Evolutionary conservation across 2,888 invertebrate genomes (phyloP).

Genomic region (Lasioglossum leucozonium): DNA sequence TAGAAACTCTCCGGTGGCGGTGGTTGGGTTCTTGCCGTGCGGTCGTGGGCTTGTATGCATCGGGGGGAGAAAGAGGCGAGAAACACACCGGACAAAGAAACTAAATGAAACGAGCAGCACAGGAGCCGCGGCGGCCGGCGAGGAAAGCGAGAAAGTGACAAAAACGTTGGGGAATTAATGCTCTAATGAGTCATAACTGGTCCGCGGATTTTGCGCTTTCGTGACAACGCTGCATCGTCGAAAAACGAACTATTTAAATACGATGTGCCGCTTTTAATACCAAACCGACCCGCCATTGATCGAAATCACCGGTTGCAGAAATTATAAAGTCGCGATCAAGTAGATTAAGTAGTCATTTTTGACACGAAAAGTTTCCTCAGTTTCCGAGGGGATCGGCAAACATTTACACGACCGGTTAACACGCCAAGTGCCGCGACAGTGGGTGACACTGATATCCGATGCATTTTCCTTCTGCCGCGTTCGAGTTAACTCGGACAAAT

Average conservation of each 20-base stretch:
- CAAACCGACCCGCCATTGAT: too few species aligned
- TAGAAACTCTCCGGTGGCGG: constrained; percentile 37
- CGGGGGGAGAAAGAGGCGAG: constrained; percentile 10
- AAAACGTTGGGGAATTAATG: not conserved
- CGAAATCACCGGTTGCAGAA: not conserved
- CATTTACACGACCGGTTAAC: not conserved
- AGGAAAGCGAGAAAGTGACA: not conserved
- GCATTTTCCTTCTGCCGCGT: too few species aligned
- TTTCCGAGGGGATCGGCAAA: too few species aligned
- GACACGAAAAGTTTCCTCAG: too few species aligned
- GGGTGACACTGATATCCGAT: too few species aligned
- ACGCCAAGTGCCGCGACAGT: too few species aligned
- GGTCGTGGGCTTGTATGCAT: not conserved
- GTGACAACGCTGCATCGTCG: not conserved
- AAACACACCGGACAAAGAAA: not conserved
- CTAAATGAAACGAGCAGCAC: not conserved
- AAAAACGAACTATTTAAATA: not conserved
- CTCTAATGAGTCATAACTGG: not conserved
- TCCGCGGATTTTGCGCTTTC: not conserved
- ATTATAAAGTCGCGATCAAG: not conserved
- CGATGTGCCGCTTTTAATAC: not conserved
- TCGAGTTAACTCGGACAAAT: too few species aligned
- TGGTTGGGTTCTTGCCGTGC: constrained; percentile 5
- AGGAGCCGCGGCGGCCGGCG: not conserved
- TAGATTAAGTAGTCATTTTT: too few species aligned